Conservation (phyloP, 2,113 vertebrate genomes). For the Microtus pennsylvanicus region DNA sequence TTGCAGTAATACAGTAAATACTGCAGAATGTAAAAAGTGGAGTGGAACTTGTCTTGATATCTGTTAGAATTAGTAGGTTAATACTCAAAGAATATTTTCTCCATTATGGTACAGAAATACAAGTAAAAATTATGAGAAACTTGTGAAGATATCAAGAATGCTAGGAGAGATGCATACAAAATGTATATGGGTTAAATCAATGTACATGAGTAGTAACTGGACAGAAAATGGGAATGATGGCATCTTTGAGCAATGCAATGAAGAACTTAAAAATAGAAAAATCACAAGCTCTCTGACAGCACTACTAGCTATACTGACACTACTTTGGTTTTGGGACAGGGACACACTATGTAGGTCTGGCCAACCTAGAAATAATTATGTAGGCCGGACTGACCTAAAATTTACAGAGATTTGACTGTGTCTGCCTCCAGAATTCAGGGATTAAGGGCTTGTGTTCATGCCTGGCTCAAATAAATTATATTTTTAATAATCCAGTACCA, state of each 20-base stretch:
- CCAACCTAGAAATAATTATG: not conserved
- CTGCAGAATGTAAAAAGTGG: not conserved
- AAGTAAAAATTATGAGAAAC: not conserved
- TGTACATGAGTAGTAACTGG: not conserved
- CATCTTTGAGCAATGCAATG: not conserved
- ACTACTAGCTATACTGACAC: not conserved
- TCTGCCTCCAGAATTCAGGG: not conserved
- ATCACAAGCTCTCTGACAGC: not conserved
- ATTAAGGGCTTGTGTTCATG: not conserved
- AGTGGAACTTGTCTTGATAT: not conserved
- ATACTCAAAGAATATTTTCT: not conserved
- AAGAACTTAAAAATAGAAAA: not conserved
- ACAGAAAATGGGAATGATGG: not conserved
- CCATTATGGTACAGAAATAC: not conserved
- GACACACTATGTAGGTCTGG: not conserved
- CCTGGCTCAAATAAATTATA: not conserved
- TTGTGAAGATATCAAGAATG: not conserved
- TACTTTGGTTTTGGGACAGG: not conserved
- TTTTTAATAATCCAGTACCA: not conserved
- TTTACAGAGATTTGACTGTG: not conserved
- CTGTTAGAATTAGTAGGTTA: not conserved
- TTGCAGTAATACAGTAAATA: not conserved
- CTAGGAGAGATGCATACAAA: not conserved
- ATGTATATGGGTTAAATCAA: not conserved
- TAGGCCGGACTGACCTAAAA: not conserved